These are phyloP conservation scores for Scaptodrosophila lebanonensis DNA, from an alignment of 1,140 invertebrate species.

Conservation along the genomic window DNA sequence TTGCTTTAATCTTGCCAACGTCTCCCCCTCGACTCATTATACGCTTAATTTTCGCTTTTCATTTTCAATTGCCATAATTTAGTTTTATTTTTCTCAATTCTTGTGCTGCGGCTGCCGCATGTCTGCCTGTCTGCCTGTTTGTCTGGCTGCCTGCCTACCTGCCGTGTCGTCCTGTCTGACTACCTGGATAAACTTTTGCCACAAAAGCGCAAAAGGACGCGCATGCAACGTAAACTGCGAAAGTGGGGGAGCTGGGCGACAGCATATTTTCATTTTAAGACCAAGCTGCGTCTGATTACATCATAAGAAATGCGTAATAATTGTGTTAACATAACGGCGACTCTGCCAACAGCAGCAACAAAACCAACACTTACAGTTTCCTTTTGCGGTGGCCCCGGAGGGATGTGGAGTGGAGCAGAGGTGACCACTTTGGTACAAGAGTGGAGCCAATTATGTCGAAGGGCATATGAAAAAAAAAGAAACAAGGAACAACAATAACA, in stretches of 20 bases:
- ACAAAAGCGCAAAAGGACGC: slow-evolving; percentile 26
- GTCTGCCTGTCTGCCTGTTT: no score
- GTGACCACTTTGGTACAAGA: no score
- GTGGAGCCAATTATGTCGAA: no score
- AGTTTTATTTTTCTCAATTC: slow-evolving; percentile 73
- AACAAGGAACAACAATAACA: no score
- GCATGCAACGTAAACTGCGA: background rate
- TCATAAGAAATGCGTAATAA: slow-evolving; percentile 76
- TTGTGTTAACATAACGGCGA: slow-evolving; percentile 66
- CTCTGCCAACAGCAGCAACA: slow-evolving; percentile 10
- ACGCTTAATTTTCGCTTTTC: slow-evolving; percentile 76
- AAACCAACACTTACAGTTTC: slow-evolving; percentile 20
- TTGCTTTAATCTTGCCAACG: slow-evolving; percentile 54
- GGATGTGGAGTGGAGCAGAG: no score
- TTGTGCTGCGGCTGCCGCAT: slow-evolving; percentile 17
- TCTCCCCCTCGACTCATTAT: slow-evolving; percentile 56
- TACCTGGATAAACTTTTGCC: slow-evolving; percentile 48
- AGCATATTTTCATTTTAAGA: slow-evolving; percentile 69
- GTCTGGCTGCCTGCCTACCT: no score
- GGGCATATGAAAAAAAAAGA: no score
- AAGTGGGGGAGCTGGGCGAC: slow-evolving; percentile 1
- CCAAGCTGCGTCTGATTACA: slow-evolving; percentile 72
- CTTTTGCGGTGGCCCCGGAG: no score
- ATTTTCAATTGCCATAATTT: slow-evolving; percentile 77
- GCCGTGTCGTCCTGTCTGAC: background rate